Conservation (phyloP, 30 jellyfish, hydroid and myxozoan genomes). For the Mastigias papua region DNA sequence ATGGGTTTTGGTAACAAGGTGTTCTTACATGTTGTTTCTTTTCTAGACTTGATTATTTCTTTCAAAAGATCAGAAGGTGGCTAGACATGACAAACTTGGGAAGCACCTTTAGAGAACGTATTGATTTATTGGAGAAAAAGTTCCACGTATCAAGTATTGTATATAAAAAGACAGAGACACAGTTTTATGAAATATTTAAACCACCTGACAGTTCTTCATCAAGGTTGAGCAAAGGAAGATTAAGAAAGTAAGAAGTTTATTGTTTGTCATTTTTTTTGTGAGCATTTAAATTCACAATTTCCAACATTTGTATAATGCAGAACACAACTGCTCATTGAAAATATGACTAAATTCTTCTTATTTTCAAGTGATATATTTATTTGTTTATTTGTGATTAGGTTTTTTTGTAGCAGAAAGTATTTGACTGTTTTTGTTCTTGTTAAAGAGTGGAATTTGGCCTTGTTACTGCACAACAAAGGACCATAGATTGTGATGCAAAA, state of each 20-base stretch:
- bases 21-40: too few species aligned
- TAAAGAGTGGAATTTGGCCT: too few species aligned
- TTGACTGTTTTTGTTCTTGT: too few species aligned
- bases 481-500: too few species aligned
- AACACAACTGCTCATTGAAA: too few species aligned
- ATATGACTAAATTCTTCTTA: too few species aligned
- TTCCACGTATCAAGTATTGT: constrained; percentile 89
- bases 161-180: constrained; percentile 73
- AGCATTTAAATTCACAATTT: too few species aligned
- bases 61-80: constrained; percentile 92
- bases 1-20: too few species aligned
- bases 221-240: constrained; percentile 47
- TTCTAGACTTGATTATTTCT: constrained; percentile 85
- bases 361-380: neutral
- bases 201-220: constrained; percentile 33
- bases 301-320: too few species aligned
- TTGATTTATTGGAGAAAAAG: constrained; percentile 89
- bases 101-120: constrained; percentile 50
- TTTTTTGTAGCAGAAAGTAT: too few species aligned
- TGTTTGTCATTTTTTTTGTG: neutral
- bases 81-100: constrained; percentile 88
- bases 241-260: constrained; percentile 37
- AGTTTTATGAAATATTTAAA: constrained; percentile 70
- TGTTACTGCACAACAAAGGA: too few species aligned
- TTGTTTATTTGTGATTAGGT: neutral